Base-by-base conservation (phyloP, 1,140 invertebrate genomes). In the Halyomorpha halys region DNA sequence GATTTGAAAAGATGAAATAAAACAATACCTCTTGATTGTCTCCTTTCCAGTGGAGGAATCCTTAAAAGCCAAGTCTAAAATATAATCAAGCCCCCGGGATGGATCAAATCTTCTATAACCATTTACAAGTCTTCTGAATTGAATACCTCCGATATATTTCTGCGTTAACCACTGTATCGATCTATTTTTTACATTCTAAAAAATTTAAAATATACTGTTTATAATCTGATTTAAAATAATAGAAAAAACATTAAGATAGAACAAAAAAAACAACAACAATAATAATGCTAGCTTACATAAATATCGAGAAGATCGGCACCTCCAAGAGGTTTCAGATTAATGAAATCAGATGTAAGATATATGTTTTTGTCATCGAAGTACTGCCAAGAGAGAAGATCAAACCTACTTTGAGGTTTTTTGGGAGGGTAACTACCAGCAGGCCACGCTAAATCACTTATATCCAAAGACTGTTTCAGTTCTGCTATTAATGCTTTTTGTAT, bases 71-170 rank as follows among this genome's bases (percentile, higher is more conserved):
- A 94, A 71, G 76, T 95, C 90, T 21, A 97, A 71, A 59, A 86
- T 83, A 74, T 95, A 97, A 73, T 91, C 88, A 80, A 94, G 85
- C 51, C 92, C 93, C 69, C 89, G 77, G 0, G 88, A 86, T 11
- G 90, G 85, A 76, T 96, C 91, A 75, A 93, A 94, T 69, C 82
- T 81, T 68, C 83, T 79, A 69, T 95, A 94, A 1, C 90, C 91
- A 74, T 91, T 91, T 14, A 87, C 72, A 14, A 95, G 74, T 61
- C 74, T 77, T 45, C 75, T 73, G 66, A 79, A 86, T 53, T 78
- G 74, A 18, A 85, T 72, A 62, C 73, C 71, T 15, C 78, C 76
- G 1, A 77, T 72, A 72, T 84, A 79, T 64, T 83, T 79, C 53
- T 76, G 71, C 54, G 80, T 75, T 8, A 86, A 77, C 74, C 80